phyloP scores from a whole-genome alignment of 2,113 vertebrate species.

The Odocoileus virginianus region DNA sequence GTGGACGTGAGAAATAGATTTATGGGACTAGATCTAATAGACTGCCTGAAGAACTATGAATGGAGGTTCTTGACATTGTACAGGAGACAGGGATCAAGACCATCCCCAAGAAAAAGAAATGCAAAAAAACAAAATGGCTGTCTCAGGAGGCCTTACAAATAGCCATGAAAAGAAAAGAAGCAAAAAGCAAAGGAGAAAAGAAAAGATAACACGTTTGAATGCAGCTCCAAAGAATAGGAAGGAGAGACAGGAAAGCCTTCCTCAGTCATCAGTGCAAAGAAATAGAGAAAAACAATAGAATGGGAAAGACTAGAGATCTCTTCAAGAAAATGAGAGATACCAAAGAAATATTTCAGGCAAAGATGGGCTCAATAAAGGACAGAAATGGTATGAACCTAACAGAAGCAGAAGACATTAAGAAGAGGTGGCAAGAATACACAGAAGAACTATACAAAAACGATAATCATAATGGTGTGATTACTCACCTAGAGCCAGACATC shows the following conservation, averaged over 20 bases:
- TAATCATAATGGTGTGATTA: background rate
- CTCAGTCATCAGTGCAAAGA: background rate
- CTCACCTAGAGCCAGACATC: background rate
- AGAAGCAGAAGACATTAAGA: background rate
- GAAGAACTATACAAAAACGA: background rate
- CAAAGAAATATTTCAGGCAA: background rate
- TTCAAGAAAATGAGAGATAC: background rate
- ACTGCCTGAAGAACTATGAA: background rate
- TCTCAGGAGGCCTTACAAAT: background rate
- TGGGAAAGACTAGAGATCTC: background rate
- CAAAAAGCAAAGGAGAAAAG: background rate
- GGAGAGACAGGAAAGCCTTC: background rate
- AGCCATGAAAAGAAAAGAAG: background rate
- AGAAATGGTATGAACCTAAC: background rate
- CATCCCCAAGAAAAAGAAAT: background rate
- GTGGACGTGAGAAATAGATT: background rate
- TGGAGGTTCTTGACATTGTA: background rate
- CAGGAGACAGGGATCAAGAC: background rate
- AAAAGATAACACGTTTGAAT: background rate
- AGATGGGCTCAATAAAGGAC: background rate
- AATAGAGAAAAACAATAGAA: background rate
- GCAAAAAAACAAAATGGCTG: background rate
- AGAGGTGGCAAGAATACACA: background rate
- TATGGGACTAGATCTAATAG: background rate
- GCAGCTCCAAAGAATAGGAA: background rate